Evolutionary conservation across 2,888 invertebrate genomes (phyloP), one percentile per base, ranked within the genome.

Genomic region (Phortica magna): DNA sequence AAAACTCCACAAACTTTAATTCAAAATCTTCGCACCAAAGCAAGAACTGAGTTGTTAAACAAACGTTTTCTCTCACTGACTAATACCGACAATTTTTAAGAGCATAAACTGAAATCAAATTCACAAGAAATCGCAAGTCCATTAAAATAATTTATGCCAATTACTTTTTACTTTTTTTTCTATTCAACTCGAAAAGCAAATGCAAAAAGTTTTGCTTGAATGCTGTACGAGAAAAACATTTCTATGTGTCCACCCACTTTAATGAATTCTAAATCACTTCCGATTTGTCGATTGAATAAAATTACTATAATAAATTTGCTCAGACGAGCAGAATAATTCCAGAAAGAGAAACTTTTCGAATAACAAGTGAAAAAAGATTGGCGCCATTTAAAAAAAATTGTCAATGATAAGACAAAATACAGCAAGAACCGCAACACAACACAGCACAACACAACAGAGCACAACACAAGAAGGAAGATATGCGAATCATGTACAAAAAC

Each of bases 201-300:
- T 61, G 53, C 67, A 67, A 41, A 67, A 67, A 67, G 67, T 67
- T 67, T 67, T 39, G 19, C 22, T 61, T 22, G 1, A 61, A 61
- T 19, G 22, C 10, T n/a, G 17, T 19, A 65, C 12, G 41, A 39
- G 41, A 39, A 65, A 12, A 65, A 65, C 14, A n/a, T 65, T 41
- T 31, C 39, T 57, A 6, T 78, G 75, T 79, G 80, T 80, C 80
- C 82, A 77, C 79, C 81, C 53, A 79, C 83, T 75, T 79, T 87
- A 88, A 86, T 84, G 86, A 86, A 86, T 84, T 86, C 86, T 83
- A 83, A 87, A 85, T 88, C 87, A 88, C 87, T 89, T 89, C 89
- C 90, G 89, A 89, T 89, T 89, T 90, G 89, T 89, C 89, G 90
- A 89, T 89, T 90, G 89, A 89, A 90, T 89, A 88, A 89, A 90